phyloP scores from a whole-genome alignment of 1,140 invertebrate genomes.

The Brachionus plicatilis region DNA sequence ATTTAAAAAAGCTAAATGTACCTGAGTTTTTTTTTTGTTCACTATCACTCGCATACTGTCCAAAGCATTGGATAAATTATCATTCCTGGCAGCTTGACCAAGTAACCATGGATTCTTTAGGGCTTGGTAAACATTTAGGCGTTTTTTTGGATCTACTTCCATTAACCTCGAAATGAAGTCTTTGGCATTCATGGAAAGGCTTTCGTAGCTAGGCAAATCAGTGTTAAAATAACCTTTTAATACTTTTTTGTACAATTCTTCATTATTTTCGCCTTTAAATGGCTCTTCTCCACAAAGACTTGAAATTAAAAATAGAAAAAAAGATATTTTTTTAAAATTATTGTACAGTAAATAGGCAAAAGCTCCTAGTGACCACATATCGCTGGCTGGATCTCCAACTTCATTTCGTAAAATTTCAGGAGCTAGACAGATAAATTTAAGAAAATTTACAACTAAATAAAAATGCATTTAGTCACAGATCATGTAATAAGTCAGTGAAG shows the following conservation, averaged over 20 bases:
- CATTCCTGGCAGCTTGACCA: constrained; percentile 18
- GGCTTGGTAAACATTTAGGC: constrained; percentile 8
- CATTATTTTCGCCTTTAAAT: constrained; percentile 21
- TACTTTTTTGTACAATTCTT: constrained; percentile 35
- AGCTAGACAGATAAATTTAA: neutral
- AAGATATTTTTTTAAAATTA: neutral
- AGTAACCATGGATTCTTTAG: constrained; percentile 13
- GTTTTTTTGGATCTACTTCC: constrained; percentile 14
- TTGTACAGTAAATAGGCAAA: constrained; percentile 31
- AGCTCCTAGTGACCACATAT: constrained; percentile 33
- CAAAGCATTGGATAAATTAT: neutral
- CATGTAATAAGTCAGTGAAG: too few relatives aligned
- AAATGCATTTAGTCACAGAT: too few relatives aligned
- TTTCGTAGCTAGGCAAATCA: neutral
- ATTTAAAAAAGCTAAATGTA: neutral
- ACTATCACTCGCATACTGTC: constrained; percentile 32
- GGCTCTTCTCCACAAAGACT: constrained; percentile 37
- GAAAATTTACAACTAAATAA: too few relatives aligned
- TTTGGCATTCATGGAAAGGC: constrained; percentile 16
- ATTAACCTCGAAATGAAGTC: constrained; percentile 17
- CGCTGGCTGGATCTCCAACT: constrained; percentile 20
- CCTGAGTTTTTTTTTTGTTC: constrained; percentile 28
- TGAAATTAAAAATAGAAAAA: neutral
- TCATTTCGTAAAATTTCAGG: constrained; percentile 30
- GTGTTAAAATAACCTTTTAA: constrained; percentile 4